Evolutionary conservation across 2,113 vertebrate genomes (phyloP).

Genomic region (Pangasianodon hypophthalmus): DNA sequence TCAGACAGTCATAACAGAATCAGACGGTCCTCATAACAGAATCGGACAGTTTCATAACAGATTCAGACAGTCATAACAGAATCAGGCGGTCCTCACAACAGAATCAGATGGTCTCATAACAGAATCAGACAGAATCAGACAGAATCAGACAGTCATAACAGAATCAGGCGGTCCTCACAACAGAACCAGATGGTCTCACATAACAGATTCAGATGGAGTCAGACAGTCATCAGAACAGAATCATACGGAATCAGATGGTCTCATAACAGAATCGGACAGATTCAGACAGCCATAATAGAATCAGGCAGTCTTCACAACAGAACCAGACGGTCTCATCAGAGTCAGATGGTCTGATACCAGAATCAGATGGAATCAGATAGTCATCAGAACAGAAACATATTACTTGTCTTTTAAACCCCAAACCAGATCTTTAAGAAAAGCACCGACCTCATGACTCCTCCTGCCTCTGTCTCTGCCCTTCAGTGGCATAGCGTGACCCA

Average conservation of each 20-base stretch:
- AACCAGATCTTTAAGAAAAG: constrained; percentile 20
- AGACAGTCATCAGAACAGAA: neutral
- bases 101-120: neutral
- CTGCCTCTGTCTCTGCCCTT: neutral
- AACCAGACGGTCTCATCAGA: neutral
- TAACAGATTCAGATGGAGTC: neutral
- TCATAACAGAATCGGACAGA: neutral
- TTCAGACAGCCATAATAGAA: neutral
- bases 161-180: neutral
- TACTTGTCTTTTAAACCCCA: constrained; percentile 42
- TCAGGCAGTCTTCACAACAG: neutral
- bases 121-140: neutral
- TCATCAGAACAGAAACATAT: neutral
- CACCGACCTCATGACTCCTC: neutral
- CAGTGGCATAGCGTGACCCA: constrained; percentile 35
- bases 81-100: neutral
- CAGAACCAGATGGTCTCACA: neutral
- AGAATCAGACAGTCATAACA: neutral
- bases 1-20: neutral
- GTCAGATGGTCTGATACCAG: neutral
- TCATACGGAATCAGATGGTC: neutral
- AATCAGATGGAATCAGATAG: neutral
- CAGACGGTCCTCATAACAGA: neutral
- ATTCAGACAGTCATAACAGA: neutral
- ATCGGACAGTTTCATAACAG: neutral